Evolutionary conservation across 2,113 vertebrate species (phyloP).

Genomic region (Eublepharis macularius): DNA sequence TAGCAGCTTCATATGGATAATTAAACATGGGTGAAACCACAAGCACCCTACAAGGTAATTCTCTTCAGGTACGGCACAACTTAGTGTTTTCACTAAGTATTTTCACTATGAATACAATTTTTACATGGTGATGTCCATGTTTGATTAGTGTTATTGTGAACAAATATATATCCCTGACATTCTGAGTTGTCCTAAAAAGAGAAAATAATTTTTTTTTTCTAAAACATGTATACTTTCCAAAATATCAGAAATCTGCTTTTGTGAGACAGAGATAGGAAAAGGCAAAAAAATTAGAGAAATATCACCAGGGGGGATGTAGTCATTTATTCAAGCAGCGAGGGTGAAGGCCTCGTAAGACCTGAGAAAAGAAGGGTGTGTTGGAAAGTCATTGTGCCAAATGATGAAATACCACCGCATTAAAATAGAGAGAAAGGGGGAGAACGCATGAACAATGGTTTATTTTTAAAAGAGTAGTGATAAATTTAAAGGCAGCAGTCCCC

Average conservation of each 20-base stretch:
- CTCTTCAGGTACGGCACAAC: too few species aligned
- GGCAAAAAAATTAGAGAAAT: not conserved
- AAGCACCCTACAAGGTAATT: not conserved
- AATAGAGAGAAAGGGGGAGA: not conserved
- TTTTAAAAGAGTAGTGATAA: constrained; percentile 60
- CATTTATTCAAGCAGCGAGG: not conserved
- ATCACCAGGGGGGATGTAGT: not conserved
- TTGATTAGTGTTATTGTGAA: not conserved
- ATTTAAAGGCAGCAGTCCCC: constrained; percentile 30
- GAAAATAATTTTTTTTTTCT: not conserved
- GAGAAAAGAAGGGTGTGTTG: rapidly evolving
- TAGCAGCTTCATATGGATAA: too few species aligned
- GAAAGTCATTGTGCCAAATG: rapidly evolving
- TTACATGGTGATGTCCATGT: not conserved
- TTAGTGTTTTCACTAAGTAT: too few species aligned
- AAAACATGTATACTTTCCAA: not conserved
- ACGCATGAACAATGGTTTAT: constrained; percentile 52
- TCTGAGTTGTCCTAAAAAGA: not conserved
- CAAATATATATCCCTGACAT: not conserved
- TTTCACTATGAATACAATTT: not conserved
- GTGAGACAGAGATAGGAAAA: not conserved
- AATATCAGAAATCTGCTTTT: not conserved
- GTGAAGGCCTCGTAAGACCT: not conserved
- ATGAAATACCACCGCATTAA: constrained; percentile 40
- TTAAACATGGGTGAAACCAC: not conserved